Conservation (phyloP, 2,888 invertebrate species). For the Eurytoma adleriae region DNA sequence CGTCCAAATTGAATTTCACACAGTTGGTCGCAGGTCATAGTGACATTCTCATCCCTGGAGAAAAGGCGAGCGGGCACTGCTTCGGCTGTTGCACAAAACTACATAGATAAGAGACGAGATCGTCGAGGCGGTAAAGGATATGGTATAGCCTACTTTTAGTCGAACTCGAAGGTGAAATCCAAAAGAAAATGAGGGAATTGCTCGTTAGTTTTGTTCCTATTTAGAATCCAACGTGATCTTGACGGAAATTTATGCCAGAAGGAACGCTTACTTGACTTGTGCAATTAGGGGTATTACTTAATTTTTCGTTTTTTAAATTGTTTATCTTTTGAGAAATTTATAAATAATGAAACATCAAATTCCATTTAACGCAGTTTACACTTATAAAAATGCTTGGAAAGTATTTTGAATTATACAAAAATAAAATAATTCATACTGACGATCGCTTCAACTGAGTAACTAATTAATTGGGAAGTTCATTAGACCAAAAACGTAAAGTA, state of each 20-base stretch:
- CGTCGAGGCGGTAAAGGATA: conserved; percentile 33
- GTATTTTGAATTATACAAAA: no score
- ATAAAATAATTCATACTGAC: no score
- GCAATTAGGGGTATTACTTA: no score
- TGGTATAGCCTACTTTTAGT: conserved; percentile 37
- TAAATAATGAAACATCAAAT: no score
- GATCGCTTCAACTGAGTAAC: background rate
- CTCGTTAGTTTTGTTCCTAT: conserved; percentile 16
- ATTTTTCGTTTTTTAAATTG: no score
- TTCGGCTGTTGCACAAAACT: conserved; percentile 25
- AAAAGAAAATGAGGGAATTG: conserved; percentile 26
- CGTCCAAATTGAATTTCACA: conserved; percentile 27
- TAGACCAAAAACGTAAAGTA: conserved; percentile 38
- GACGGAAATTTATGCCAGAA: no score
- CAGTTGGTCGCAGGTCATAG: background rate
- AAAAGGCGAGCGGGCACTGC: conserved; percentile 12
- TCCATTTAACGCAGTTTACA: no score
- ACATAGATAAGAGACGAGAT: conserved; percentile 41
- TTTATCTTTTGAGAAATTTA: no score
- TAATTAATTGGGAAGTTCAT: conserved; percentile 52
- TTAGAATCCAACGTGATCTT: conserved; percentile 7
- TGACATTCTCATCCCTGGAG: conserved; percentile 42
- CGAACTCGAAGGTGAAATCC: background rate
- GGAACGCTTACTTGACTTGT: no score
- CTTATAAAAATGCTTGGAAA: no score